Evolutionary conservation across 2,797 vertebrate genomes (phyloP).

Genomic region (Carapus acus): DNA sequence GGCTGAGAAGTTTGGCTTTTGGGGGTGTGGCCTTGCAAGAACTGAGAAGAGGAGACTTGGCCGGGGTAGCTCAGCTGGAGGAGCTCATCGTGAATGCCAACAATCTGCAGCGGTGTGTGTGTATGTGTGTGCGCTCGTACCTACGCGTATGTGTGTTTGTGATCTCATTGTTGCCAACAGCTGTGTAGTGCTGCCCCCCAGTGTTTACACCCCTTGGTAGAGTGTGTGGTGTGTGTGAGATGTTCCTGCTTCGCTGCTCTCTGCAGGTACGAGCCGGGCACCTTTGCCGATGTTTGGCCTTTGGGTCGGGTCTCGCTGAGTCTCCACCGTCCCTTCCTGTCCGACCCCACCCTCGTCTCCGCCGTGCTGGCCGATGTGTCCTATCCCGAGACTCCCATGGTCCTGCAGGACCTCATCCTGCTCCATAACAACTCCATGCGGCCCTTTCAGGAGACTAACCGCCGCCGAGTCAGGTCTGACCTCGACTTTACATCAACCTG

Average conservation of each 20-base stretch:
- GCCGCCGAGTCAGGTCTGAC: constrained; percentile 46
- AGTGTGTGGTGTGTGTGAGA: too few species aligned
- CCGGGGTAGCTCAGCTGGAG: constrained; percentile 51
- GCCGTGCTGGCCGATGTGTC: constrained; percentile 43
- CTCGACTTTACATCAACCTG: background rate
- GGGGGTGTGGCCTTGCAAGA: constrained; percentile 50
- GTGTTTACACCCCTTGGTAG: too few species aligned
- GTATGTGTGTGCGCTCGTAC: background rate
- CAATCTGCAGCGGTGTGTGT: constrained; percentile 43
- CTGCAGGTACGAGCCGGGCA: constrained; percentile 48
- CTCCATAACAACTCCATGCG: constrained; percentile 1
- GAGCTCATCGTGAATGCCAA: constrained; percentile 47
- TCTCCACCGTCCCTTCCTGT: constrained; percentile 31
- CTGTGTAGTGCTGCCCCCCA: background rate
- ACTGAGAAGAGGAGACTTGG: constrained; percentile 41
- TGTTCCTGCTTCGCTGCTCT: background rate
- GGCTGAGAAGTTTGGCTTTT: constrained; percentile 41
- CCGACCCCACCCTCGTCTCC: constrained; percentile 1
- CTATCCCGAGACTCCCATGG: constrained; percentile 39
- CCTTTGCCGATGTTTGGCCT: constrained; percentile 48
- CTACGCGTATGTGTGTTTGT: too few species aligned
- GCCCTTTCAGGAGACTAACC: constrained; percentile 16
- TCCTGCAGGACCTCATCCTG: constrained; percentile 42
- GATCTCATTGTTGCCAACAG: too few species aligned
- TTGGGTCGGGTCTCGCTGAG: constrained; percentile 42